Percentiles rank a stretch among this genome's conserved stretches.
phyloP scores from a whole-genome alignment of 2,888 invertebrate species.

The Coremacera marginata region DNA sequence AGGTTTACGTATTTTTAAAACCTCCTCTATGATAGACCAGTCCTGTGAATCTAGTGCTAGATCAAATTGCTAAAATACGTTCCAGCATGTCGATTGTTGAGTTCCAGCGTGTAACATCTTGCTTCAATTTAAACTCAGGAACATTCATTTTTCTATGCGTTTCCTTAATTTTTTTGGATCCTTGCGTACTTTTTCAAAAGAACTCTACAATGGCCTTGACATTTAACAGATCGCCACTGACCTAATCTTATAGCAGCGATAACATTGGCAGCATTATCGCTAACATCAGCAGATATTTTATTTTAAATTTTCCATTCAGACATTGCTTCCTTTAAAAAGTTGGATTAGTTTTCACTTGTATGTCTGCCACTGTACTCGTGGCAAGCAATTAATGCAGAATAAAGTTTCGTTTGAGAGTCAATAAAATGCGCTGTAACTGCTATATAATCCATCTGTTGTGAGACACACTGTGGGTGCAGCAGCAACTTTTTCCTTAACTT shows the following conservation, averaged over 20 bases:
- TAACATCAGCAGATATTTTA: too few relatives aligned
- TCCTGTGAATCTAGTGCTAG: conserved; percentile 28
- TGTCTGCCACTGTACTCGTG: too few relatives aligned
- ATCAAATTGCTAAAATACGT: conserved; percentile 21
- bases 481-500: too few relatives aligned
- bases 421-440: too few relatives aligned
- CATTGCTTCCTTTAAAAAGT: too few relatives aligned
- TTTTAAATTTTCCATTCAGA: too few relatives aligned
- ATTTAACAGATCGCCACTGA: conserved; percentile 19
- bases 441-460: too few relatives aligned
- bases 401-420: too few relatives aligned
- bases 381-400: too few relatives aligned
- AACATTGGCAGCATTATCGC: too few relatives aligned
- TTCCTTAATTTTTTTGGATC: conserved; percentile 27
- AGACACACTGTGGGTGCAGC: too few relatives aligned
- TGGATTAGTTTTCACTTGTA: too few relatives aligned
- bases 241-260: neutral
- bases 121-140: conserved; percentile 37
- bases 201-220: conserved; percentile 35
- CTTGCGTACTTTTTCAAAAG: conserved; percentile 32
- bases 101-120: conserved; percentile 41
- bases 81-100: conserved; percentile 38
- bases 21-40: conserved; percentile 23
- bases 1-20: conserved; percentile 3
- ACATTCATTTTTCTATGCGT: conserved; percentile 41